Percentiles rank a stretch among this genome's conserved stretches.
These are phyloP conservation scores for Dryomyza anilis DNA, from an alignment of 2,888 invertebrate genomes.

Conservation along the genomic window DNA sequence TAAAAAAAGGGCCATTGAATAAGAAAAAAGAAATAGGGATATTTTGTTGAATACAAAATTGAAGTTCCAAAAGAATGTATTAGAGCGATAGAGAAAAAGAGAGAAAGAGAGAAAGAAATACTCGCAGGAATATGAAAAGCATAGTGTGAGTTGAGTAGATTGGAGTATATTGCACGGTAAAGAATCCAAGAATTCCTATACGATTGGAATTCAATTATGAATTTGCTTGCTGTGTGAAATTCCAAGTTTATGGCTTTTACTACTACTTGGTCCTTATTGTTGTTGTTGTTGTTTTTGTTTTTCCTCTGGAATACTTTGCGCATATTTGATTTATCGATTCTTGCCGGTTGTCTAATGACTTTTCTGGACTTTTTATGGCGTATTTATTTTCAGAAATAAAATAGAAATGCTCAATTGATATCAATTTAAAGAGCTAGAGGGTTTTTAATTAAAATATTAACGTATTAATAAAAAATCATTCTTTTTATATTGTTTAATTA, in stretches of 20 bases:
- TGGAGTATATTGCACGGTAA: conserved; percentile 4
- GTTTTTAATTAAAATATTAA: too few relatives aligned
- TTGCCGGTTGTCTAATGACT: not conserved
- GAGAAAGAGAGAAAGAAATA: not conserved
- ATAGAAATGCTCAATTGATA: too few relatives aligned
- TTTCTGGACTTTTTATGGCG: not conserved
- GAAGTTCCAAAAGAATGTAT: too few relatives aligned
- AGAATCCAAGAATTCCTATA: conserved; percentile 2
- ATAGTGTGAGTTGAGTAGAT: not conserved
- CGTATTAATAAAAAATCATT: too few relatives aligned
- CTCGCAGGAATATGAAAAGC: not conserved
- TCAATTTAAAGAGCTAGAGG: too few relatives aligned
- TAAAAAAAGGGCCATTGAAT: too few relatives aligned
- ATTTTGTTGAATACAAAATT: too few relatives aligned
- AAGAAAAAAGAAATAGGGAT: too few relatives aligned
- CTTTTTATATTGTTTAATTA: too few relatives aligned
- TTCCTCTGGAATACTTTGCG: too few relatives aligned
- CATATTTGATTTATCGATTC: not conserved
- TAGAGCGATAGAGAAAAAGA: not conserved
- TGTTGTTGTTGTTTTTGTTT: not conserved
- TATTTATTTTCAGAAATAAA: too few relatives aligned
- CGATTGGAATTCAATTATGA: conserved; percentile 19
- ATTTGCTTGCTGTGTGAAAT: conserved; percentile 8
- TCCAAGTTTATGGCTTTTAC: not conserved
- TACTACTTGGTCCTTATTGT: not conserved